phyloP scores from a whole-genome alignment of 37 sponge, comb jelly and placozoan genomes.

The Tethya wilhelma region DNA sequence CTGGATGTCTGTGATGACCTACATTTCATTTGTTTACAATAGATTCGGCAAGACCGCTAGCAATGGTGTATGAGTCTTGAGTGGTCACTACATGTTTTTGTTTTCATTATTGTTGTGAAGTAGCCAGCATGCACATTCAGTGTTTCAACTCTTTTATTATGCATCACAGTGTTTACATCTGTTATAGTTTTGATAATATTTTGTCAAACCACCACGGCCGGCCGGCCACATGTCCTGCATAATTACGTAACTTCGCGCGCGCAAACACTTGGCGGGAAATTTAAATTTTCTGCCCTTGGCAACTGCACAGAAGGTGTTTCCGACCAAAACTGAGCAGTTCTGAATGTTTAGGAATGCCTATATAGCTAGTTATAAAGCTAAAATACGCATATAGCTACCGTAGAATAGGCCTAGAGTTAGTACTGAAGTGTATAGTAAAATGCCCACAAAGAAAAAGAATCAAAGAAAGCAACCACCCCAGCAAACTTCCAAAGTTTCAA shows the following conservation, averaged over 20 bases:
- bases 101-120: neutral
- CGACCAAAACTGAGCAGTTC: too few species aligned
- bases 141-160: neutral
- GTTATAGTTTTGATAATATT: neutral
- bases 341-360: too few species aligned
- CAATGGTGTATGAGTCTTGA: neutral
- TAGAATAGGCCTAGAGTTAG: too few species aligned
- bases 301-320: neutral
- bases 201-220: too few species aligned
- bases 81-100: neutral
- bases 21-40: constrained; percentile 76
- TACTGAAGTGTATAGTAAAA: too few species aligned
- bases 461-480: neutral
- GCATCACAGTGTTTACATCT: neutral
- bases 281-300: neutral
- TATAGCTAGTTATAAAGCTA: too few species aligned
- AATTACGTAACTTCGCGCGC: neutral
- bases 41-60: constrained; percentile 3
- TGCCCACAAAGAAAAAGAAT: neutral
- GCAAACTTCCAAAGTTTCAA: neutral
- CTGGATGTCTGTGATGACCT: constrained; percentile 95
- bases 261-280: neutral
- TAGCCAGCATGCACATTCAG: neutral
- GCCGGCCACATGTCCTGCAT: too few species aligned
- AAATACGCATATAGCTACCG: too few species aligned